These are phyloP conservation scores for Caenorhabditis sulstoni DNA, from an alignment of 2,888 invertebrate genomes.

Conservation along the genomic window DNA sequence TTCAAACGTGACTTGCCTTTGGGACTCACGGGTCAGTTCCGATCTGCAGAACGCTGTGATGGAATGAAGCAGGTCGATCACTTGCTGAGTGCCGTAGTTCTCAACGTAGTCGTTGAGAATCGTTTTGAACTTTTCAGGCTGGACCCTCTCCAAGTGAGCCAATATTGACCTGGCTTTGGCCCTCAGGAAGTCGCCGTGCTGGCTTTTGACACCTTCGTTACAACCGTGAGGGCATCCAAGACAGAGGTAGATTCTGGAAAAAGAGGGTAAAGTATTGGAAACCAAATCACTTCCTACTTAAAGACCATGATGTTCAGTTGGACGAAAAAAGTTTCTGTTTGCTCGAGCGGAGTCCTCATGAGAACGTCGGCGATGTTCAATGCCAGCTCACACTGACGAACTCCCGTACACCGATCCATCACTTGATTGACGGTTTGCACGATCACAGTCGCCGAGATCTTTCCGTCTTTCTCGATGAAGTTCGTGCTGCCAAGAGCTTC, in stretches of 20 bases:
- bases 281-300: conserved; percentile 44
- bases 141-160: conserved; percentile 65
- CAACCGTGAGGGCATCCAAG: conserved; percentile 97
- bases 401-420: conserved; percentile 89
- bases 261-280: conserved; percentile 20
- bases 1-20: too few relatives aligned
- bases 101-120: conserved; percentile 87
- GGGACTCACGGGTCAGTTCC: conserved; percentile 59
- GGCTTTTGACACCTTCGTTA: conserved; percentile 88
- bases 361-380: conserved; percentile 93
- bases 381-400: conserved; percentile 93
- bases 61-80: conserved; percentile 93
- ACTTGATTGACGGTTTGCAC: conserved; percentile 82
- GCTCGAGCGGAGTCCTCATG: conserved; percentile 88
- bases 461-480: conserved; percentile 95
- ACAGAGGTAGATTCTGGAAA: conserved; percentile 87
- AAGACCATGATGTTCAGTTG: conserved; percentile 73
- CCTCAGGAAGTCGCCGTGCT: conserved; percentile 91
- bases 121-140: conserved; percentile 84
- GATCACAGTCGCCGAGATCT: conserved; percentile 92
- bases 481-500: conserved; percentile 84
- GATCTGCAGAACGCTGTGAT: conserved; percentile 91
- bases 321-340: conserved; percentile 81
- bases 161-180: conserved; percentile 81
- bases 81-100: conserved; percentile 85